A percentile compares a stretch with the other conserved stretches of the same genome.
phyloP scores from a whole-genome alignment of 2,888 invertebrate species.

The Drosophila anomalata region DNA sequence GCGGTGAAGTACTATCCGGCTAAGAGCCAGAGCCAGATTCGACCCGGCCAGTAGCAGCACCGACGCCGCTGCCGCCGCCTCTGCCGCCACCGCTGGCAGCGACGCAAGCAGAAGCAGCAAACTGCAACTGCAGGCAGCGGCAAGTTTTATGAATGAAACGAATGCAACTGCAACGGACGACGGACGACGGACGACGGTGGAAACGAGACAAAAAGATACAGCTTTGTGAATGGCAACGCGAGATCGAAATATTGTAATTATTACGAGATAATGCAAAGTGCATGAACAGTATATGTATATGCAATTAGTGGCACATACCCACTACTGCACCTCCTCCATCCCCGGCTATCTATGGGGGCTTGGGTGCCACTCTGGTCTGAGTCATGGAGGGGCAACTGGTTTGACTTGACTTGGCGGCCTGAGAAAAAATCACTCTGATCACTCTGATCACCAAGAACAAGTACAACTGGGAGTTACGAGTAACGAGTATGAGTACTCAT shows the following conservation, averaged over 20 bases:
- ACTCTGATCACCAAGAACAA: slow-evolving; percentile 27
- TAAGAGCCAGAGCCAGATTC: slow-evolving; percentile 39
- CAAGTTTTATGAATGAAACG: slow-evolving; percentile 45
- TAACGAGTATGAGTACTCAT: slow-evolving; percentile 39
- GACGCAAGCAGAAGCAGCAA: background rate
- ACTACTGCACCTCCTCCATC: no score
- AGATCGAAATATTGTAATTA: slow-evolving; percentile 76
- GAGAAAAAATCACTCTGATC: slow-evolving; percentile 49
- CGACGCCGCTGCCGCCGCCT: background rate
- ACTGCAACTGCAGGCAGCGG: slow-evolving; percentile 11
- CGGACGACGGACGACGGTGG: background rate
- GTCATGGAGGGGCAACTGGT: slow-evolving; percentile 72
- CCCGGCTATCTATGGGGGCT: no score
- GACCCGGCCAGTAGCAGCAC: slow-evolving; percentile 15
- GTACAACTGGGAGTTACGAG: slow-evolving; percentile 40
- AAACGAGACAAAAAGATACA: slow-evolving; percentile 16
- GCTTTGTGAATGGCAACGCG: slow-evolving; percentile 61
- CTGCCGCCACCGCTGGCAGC: background rate
- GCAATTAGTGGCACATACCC: slow-evolving; percentile 46
- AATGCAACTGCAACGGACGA: slow-evolving; percentile 25
- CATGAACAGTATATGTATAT: slow-evolving; percentile 29
- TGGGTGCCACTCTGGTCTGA: slow-evolving; percentile 57
- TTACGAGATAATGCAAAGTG: slow-evolving; percentile 75
- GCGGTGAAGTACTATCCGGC: slow-evolving; percentile 16
- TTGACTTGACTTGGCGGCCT: slow-evolving; percentile 68